A percentile compares a stretch with the other conserved stretches of the same genome.
These are phyloP conservation scores for Drosophila suboccidentalis DNA, from an alignment of 2,888 invertebrate species.

Conservation along the genomic window DNA sequence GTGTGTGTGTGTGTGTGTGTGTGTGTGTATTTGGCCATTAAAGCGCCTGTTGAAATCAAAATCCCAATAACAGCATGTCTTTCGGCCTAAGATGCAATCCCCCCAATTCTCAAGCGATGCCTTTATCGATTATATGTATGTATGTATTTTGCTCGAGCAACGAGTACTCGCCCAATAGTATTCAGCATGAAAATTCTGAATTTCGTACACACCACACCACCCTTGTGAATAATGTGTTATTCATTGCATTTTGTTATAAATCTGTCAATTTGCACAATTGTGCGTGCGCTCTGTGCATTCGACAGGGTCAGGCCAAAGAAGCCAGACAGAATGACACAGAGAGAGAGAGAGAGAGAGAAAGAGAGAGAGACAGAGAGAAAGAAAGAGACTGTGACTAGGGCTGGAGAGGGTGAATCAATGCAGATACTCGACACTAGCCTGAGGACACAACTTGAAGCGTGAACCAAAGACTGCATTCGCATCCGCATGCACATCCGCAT, in stretches of 20 bases:
- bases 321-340: not conserved
- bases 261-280: constrained; percentile 82
- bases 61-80: constrained; percentile 52
- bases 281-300: constrained; percentile 64
- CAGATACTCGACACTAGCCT: constrained; percentile 27
- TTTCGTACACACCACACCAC: constrained; percentile 23
- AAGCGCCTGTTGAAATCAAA: constrained; percentile 73
- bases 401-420: constrained; percentile 23
- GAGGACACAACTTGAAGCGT: constrained; percentile 5
- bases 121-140: constrained; percentile 36
- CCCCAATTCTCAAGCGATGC: not conserved
- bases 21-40: constrained; percentile 53
- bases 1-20: constrained; percentile 25
- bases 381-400: not conserved
- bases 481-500: constrained; percentile 36
- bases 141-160: not conserved
- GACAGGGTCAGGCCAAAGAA: constrained; percentile 44
- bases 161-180: not conserved
- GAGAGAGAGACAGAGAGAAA: not conserved
- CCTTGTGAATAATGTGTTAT: constrained; percentile 69
- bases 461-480: constrained; percentile 9
- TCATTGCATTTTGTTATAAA: constrained; percentile 80
- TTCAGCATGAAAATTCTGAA: constrained; percentile 14
- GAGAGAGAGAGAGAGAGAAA: not conserved
- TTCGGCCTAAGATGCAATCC: constrained; percentile 56